A percentile compares a stretch with the other conserved stretches of the same genome.
These are phyloP conservation scores for Octomys mimax DNA, from an alignment of 2,797 vertebrate species.

Conservation along the genomic window DNA sequence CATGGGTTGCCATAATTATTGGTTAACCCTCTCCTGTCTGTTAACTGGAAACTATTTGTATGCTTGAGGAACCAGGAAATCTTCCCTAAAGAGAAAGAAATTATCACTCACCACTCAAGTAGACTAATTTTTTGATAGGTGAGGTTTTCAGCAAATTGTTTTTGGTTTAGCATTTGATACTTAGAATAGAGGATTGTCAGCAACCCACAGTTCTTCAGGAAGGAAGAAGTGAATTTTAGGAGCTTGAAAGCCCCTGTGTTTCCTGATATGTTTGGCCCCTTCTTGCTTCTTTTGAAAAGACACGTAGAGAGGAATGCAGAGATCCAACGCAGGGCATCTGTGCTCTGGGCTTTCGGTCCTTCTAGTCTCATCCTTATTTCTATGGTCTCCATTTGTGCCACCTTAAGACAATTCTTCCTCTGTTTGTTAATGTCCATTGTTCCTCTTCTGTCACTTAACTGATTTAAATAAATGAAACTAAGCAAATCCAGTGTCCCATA, in stretches of 20 bases:
- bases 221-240: slow-evolving; percentile 21
- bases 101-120: not conserved
- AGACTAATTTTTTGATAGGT: slow-evolving; percentile 44
- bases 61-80: slow-evolving; percentile 16
- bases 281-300: slow-evolving; percentile 24
- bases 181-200: slow-evolving; percentile 20
- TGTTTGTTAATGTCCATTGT: not conserved
- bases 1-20: slow-evolving; percentile 70
- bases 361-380: not conserved
- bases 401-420: not conserved
- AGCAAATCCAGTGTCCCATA: not conserved
- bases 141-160: slow-evolving; percentile 46
- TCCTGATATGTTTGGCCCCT: not conserved
- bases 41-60: slow-evolving; percentile 56
- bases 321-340: not conserved
- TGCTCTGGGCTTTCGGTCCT: not conserved
- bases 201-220: not conserved
- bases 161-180: slow-evolving; percentile 54
- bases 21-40: slow-evolving; percentile 76
- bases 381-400: not conserved
- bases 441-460: not conserved
- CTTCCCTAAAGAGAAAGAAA: not conserved
- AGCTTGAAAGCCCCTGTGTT: slow-evolving; percentile 61
- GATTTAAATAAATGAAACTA: slow-evolving; percentile 31
- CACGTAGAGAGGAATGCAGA: not conserved